A percentile compares a stretch with the other conserved stretches of the same genome.
Conservation (phyloP, 2,113 vertebrate species). For the Thalassarche chlororhynchos region DNA sequence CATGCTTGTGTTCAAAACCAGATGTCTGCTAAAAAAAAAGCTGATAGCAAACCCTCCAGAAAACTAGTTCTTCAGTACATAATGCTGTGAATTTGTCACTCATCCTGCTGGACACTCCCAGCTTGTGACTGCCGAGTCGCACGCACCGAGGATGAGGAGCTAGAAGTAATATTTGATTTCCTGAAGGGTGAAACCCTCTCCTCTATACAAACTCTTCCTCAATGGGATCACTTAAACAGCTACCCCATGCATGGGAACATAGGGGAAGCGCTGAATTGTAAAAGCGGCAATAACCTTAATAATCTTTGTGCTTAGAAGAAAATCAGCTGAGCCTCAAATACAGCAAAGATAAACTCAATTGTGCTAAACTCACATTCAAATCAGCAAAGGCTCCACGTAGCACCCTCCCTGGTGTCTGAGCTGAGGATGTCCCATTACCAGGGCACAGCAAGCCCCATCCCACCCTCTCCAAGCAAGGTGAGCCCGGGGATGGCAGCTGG, state of each 20-base stretch:
- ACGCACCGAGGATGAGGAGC: neutral
- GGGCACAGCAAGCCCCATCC: neutral
- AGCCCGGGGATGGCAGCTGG: neutral
- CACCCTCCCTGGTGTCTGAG: neutral
- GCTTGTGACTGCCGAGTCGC: neutral
- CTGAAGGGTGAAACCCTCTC: neutral
- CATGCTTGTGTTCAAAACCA: neutral
- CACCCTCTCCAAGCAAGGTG: neutral
- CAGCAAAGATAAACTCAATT: neutral
- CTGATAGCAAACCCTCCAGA: neutral
- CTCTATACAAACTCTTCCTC: neutral
- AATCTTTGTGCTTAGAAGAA: neutral
- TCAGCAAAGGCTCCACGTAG: neutral
- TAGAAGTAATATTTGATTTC: slow-evolving; percentile 55
- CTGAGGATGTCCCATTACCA: neutral
- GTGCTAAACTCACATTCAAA: accelerated
- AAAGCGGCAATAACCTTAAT: neutral
- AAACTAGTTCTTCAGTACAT: slow-evolving; percentile 42
- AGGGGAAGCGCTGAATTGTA: neutral
- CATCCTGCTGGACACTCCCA: neutral
- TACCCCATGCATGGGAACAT: accelerated
- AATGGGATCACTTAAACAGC: neutral
- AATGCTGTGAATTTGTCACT: slow-evolving; percentile 45
- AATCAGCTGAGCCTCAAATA: neutral
- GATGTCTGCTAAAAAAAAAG: neutral